Base-by-base conservation (phyloP, 2,888 invertebrate genomes). In the Aphodius sticticus region DNA sequence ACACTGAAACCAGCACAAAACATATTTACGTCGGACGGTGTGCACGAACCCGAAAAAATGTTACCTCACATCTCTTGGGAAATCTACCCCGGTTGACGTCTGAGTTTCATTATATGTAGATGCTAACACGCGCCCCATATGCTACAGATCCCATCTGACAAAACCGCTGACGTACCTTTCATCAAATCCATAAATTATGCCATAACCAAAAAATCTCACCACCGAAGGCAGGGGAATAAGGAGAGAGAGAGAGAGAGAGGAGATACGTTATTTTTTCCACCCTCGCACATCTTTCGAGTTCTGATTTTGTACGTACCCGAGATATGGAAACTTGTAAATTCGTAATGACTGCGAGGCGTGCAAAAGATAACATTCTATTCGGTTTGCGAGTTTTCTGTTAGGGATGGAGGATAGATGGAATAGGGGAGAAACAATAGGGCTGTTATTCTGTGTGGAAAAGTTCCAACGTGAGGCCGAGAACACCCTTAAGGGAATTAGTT, bases 71-170 rank as follows among this genome's bases (percentile, higher is more conserved):
- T 53, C 53, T 53, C 53, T 53, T 53, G 53, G 53, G 53, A 53
- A 53, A 53, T 53, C 53, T 53, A 26, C 53, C 12, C 53, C 53
- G 53, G 53, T 53, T 53, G 53, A 53, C 53, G 53, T 53, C 53
- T 53, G 53, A 53, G 53, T 53, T 53, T 53, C 53, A 53, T 53
- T 53, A 53, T 53, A 53, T 53, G 53, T 53, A 53, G 53, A 53
- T 53, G 53, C 53, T 53, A 53, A 53, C 53, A 53, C 53, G 53
- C 53, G 53, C 53, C 53, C 9, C 53, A 53, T 53, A 53, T 53
- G 53, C 53, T 53, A 53, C 53, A 7, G 53, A 53, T 5, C 53
- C 53, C 53, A 53, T 53, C 53, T 12, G 53, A 12, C 53, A 53
- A 53, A 53, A 53, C 53, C 53, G 53, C 53, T 53, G 53, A 53